Conservation (phyloP, 2,888 invertebrate species). For the Mimas tiliae region DNA sequence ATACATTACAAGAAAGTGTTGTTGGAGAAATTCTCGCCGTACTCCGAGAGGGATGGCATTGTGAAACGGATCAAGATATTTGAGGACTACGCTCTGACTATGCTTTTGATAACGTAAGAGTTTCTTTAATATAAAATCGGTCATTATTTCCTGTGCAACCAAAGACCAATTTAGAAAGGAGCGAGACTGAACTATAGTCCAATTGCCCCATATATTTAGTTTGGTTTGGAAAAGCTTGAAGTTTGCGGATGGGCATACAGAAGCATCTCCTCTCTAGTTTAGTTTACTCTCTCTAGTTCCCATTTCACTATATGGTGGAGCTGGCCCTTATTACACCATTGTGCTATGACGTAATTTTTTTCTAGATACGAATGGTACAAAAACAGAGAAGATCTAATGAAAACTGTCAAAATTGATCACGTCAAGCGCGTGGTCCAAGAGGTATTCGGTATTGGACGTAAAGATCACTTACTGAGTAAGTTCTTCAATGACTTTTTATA, state of each 20-base stretch:
- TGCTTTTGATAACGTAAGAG: slow-evolving; percentile 62
- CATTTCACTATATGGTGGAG: too few relatives aligned
- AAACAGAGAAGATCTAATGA: slow-evolving; percentile 87
- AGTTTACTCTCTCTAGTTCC: too few relatives aligned
- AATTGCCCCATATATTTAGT: too few relatives aligned
- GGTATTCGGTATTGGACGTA: slow-evolving; percentile 86
- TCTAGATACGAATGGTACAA: slow-evolving; percentile 86
- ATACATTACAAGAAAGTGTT: slow-evolving; percentile 89
- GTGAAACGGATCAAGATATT: slow-evolving; percentile 86
- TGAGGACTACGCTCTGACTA: slow-evolving; percentile 84
- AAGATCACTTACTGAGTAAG: slow-evolving; percentile 88
- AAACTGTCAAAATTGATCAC: slow-evolving; percentile 81
- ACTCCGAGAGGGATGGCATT: slow-evolving; percentile 89
- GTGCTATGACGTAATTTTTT: slow-evolving; percentile 28
- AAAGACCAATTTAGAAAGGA: too few relatives aligned
- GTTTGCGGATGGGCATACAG: too few relatives aligned
- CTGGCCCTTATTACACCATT: too few relatives aligned
- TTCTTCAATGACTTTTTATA: slow-evolving; percentile 27
- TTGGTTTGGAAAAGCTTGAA: too few relatives aligned
- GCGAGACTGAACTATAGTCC: too few relatives aligned
- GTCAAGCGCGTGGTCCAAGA: slow-evolving; percentile 82
- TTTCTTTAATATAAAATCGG: too few relatives aligned
- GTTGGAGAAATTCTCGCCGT: slow-evolving; percentile 91
- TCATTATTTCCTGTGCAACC: too few relatives aligned
- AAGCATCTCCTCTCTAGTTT: too few relatives aligned